Evolutionary conservation across 2,797 vertebrate genomes (phyloP).

Genomic region (Sebastes taczanowskii): DNA sequence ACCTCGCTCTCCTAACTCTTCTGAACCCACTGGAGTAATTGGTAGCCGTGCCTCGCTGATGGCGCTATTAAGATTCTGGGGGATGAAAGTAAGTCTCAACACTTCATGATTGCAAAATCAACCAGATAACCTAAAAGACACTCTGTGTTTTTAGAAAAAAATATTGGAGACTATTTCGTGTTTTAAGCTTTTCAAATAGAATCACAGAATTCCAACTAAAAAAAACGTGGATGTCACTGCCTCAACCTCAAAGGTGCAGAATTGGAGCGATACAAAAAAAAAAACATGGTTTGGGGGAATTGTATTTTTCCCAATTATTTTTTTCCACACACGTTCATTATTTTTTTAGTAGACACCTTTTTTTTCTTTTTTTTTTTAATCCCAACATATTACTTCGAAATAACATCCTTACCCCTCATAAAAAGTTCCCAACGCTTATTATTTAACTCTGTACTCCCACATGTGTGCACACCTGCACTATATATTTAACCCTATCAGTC

Average conservation of each 20-base stretch:
- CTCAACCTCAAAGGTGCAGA: background rate
- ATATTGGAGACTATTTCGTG: background rate
- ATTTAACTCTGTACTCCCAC: background rate
- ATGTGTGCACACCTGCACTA: background rate
- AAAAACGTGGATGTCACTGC: background rate
- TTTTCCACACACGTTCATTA: background rate
- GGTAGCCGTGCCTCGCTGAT: slow-evolving; percentile 28
- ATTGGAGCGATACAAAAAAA: background rate
- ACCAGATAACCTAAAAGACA: background rate
- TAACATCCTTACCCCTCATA: background rate
- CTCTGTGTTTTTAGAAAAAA: background rate
- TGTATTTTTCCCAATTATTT: background rate
- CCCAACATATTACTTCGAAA: too few species aligned
- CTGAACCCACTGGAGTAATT: slow-evolving; percentile 52
- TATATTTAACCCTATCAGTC: background rate
- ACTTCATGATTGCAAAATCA: slow-evolving; percentile 4
- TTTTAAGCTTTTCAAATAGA: slow-evolving; percentile 9
- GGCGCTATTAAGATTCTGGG: slow-evolving; percentile 22
- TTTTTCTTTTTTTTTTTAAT: too few species aligned
- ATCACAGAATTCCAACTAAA: background rate
- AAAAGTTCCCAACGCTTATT: background rate
- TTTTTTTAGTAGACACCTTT: background rate
- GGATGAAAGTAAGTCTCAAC: slow-evolving; percentile 40
- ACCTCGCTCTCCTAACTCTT: slow-evolving; percentile 23
- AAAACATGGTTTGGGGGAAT: background rate